phyloP scores from a whole-genome alignment of 1,140 invertebrate species.

The Drosophila nasuta region DNA sequence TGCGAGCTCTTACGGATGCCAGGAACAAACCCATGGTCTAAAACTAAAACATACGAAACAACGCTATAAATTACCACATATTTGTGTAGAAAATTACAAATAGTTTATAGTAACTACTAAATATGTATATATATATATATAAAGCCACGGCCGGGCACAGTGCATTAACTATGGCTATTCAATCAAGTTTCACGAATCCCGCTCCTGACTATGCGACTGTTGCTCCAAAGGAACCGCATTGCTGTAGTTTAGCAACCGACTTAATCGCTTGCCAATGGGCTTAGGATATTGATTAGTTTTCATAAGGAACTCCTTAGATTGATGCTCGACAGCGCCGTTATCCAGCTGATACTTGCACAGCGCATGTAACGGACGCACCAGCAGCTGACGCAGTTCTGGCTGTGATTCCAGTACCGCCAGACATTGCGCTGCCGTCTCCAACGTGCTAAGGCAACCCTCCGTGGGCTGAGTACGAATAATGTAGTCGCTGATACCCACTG shows the following conservation, averaged over 20 bases:
- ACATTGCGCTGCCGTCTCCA: conserved; percentile 95
- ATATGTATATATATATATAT: conserved; percentile 41
- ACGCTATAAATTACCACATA: conserved; percentile 13
- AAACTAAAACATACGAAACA: neutral
- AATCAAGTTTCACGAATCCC: conserved; percentile 49
- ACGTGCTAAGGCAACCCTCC: conserved; percentile 95
- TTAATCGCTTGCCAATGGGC: conserved; percentile 91
- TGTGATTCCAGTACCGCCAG: conserved; percentile 91
- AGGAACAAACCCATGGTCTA: conserved; percentile 71
- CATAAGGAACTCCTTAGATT: conserved; percentile 95
- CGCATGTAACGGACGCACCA: conserved; percentile 92
- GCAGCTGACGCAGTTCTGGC: conserved; percentile 87
- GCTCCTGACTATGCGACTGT: conserved; percentile 11
- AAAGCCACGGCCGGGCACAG: conserved; percentile 31
- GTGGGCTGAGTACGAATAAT: conserved; percentile 97
- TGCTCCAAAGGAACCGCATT: conserved; percentile 47
- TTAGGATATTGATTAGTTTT: conserved; percentile 94
- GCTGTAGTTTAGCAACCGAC: conserved; percentile 86
- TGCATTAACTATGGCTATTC: conserved; percentile 25
- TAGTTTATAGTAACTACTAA: conserved; percentile 32
- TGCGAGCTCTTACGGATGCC: conserved; percentile 70
- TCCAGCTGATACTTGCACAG: conserved; percentile 94
- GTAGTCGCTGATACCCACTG: conserved; percentile 91
- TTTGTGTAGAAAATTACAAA: conserved; percentile 45
- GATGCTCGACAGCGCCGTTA: conserved; percentile 96